A percentile compares a stretch with the other conserved stretches of the same genome.
phyloP scores from a whole-genome alignment of 2,888 invertebrate species.

The Leuctra nigra region DNA sequence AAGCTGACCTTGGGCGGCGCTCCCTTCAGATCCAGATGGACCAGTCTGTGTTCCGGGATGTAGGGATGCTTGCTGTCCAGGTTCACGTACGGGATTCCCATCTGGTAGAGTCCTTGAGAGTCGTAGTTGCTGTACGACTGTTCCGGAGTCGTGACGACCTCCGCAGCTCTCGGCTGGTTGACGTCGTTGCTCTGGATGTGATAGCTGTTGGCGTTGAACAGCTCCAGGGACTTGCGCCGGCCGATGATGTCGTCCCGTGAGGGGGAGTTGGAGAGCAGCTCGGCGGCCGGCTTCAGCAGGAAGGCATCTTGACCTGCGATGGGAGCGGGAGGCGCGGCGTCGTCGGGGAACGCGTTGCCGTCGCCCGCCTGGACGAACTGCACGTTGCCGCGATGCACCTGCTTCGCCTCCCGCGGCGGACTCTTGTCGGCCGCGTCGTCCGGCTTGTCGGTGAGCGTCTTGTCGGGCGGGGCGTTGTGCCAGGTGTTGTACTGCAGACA shows the following conservation, averaged over 20 bases:
- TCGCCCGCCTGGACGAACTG: constrained; percentile 24
- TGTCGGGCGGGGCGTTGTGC: constrained; percentile 1
- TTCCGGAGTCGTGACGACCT: constrained; percentile 13
- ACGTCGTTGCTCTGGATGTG: background rate
- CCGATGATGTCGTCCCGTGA: background rate
- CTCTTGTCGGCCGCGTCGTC: background rate
- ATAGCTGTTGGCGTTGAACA: background rate
- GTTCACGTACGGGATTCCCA: constrained; percentile 42
- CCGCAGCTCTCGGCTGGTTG: background rate
- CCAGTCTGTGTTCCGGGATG: constrained; percentile 49
- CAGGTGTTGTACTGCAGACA: constrained; percentile 42
- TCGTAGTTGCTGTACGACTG: constrained; percentile 22
- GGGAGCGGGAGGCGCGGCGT: constrained; percentile 18
- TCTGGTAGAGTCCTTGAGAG: constrained; percentile 33
- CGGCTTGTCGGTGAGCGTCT: background rate
- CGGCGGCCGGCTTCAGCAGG: background rate
- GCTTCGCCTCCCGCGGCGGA: background rate
- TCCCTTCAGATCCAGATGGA: constrained; percentile 67
- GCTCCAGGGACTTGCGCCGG: constrained; percentile 14
- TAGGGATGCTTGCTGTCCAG: constrained; percentile 41
- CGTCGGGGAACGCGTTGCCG: constrained; percentile 23
- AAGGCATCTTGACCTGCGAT: background rate
- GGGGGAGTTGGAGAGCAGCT: background rate
- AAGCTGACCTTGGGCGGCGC: constrained; percentile 61
- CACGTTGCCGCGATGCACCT: constrained; percentile 21